Base-by-base conservation (phyloP, 2,797 vertebrate species). In the Todus mexicanus region DNA sequence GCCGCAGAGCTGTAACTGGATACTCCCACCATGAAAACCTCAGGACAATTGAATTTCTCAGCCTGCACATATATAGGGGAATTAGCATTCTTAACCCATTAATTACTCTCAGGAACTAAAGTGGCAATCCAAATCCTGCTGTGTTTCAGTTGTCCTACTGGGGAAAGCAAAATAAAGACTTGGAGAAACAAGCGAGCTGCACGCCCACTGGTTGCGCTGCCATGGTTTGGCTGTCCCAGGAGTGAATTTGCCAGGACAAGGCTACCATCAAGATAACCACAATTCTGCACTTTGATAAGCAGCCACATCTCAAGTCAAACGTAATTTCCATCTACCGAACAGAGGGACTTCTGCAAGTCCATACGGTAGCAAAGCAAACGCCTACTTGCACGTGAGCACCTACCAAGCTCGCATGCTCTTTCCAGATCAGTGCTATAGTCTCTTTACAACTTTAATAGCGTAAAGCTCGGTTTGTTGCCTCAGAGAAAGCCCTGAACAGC, bases 11-110 rank as follows among this genome's bases (percentile, higher is more conserved):
- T 96, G 96, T 95, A 97, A 97, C 89, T 89, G 18, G 95, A 98
- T 94, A 97, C 90, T 75, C 74, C 95, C 72, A 12, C 92, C 94
- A 97, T 4, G 68, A 95, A 95, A 97, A 94, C 95, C 94, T 95
- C 94, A 96, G 97, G 96, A 96, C 95, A 93, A 96, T 78, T 78
- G 94, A 94, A 94, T 95, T 95, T 96, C 96, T 95, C 93, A 94
- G 94, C 89, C 85, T 10, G 70, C 42, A 69, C 65, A 91, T 68
- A 88, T 59, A 91, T 15, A 73, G n/a, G 63, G 76, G 80, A 96
- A 92, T 74, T 78, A 20, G 70, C 76, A 59, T 73, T 89, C 83
- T 92, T 77, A 93, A 97, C 93, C 94, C 92, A 47, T 75, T 88
- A 66, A 85, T 72, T 96, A 71, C 84, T 26, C 82, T 29, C 38